Base-by-base conservation (phyloP, 2,888 invertebrate genomes). In the Polyommatus iphigenia region DNA sequence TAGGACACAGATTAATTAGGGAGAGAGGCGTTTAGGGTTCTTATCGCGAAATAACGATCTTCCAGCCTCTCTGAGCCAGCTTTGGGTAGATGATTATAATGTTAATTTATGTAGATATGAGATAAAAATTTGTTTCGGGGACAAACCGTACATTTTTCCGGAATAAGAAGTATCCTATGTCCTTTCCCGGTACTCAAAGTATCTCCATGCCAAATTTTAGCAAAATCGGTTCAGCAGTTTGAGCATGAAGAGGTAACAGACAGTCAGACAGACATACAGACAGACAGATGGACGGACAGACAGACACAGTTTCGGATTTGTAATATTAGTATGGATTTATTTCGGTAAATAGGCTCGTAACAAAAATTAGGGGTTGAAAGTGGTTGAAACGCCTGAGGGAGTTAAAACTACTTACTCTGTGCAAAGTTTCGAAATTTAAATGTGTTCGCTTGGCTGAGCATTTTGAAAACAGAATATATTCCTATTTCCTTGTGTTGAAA, bases 1-100 rank as follows among this genome's bases (percentile, higher is more conserved):
- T 67, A 15, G 29, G 67, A 67, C 67, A 67, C 67, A 67, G 32
- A 67, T 67, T 32, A 67, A 32, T 67, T 29, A 67, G 67, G 67
- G 67, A 67, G 15, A 67, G 67, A 67, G 5, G 29, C 67, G 67
- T 67, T 67, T 67, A 15, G 32, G 67, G 67, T 67, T 6, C 15
- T 20, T 62, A 62, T 24, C 62, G 62, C 1, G 10, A 24, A 62
- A 13, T 62, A 24, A 62, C 62, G 1, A 62, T 62, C 10, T 62
- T 3, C 24, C 13, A 24, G 62, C 13, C 62, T 24, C 13, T 24
- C 24, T 62, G 6, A 7, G 3, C 10, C 29, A 67, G 67, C 67
- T 67, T 67, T 5, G 67, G 67, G 67, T 67, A 29, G 67, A 15
- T 67, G 15, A 18, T 32, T 32, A 15, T n/a, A n/a, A n/a, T 29